phyloP scores from a whole-genome alignment of 2,797 vertebrate genomes.

The Chelon labrosus region DNA sequence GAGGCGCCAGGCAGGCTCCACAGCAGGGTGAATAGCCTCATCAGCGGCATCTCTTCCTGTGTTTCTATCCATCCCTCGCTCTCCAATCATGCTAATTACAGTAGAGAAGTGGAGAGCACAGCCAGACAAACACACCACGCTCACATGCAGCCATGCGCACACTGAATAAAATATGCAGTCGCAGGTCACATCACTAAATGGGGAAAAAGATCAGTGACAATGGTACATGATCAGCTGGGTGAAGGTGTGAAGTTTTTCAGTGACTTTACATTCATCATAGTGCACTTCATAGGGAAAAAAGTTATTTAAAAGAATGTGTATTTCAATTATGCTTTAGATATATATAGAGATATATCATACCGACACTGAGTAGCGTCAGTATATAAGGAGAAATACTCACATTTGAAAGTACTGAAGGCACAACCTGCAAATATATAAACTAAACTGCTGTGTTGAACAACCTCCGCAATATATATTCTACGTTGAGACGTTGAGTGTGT shows the following conservation, averaged over 20 bases:
- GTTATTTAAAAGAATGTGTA: neutral
- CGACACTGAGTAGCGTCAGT: neutral
- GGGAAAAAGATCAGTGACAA: slow-evolving; percentile 2
- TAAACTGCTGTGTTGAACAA: neutral
- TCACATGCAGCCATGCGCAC: slow-evolving; percentile 1
- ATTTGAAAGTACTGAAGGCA: neutral
- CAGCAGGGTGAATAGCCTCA: slow-evolving; percentile 68
- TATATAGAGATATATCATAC: neutral
- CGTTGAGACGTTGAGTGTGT: slow-evolving; percentile 7
- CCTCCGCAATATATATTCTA: slow-evolving; percentile 2
- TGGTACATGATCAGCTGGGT: neutral
- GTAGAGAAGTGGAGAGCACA: slow-evolving; percentile 34
- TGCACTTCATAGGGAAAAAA: slow-evolving; percentile 15
- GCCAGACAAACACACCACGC: slow-evolving; percentile 10
- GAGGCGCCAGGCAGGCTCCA: slow-evolving; percentile 59
- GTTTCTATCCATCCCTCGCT: slow-evolving; percentile 55
- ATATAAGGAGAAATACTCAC: neutral
- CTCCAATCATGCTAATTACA: slow-evolving; percentile 77
- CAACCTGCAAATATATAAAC: neutral
- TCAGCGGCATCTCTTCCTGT: slow-evolving; percentile 71
- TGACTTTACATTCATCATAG: slow-evolving; percentile 6
- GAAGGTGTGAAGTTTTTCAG: neutral
- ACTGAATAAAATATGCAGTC: neutral
- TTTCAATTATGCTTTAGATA: neutral
- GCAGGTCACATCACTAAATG: slow-evolving; percentile 23